A percentile compares a stretch with the other conserved stretches of the same genome.
Evolutionary conservation across 2,797 vertebrate genomes (phyloP).

Genomic region (Liasis olivaceus): DNA sequence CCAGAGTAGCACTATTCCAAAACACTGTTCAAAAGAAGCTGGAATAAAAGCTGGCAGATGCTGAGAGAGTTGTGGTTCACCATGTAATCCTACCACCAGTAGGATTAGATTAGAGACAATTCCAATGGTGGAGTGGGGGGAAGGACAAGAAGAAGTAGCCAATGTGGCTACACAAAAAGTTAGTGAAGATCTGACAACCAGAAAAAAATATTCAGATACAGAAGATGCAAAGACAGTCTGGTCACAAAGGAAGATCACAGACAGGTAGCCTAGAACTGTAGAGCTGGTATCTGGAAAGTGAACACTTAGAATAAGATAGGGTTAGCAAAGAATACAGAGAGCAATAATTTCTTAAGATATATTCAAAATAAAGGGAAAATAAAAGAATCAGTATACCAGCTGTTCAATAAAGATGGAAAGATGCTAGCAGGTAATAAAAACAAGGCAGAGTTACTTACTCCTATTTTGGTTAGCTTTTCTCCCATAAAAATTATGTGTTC

Average conservation of each 20-base stretch:
- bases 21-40: background rate
- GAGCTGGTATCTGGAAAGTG: background rate
- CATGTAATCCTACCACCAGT: background rate
- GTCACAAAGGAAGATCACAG: background rate
- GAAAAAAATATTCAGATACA: background rate
- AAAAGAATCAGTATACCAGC: background rate
- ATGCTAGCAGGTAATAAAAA: background rate
- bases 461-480: background rate
- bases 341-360: background rate
- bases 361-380: background rate
- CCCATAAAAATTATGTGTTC: background rate
- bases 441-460: background rate
- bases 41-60: background rate
- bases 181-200: background rate
- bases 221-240: background rate
- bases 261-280: background rate
- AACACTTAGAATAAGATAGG: background rate
- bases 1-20: background rate
- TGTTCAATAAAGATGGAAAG: background rate
- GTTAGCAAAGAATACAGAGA: background rate
- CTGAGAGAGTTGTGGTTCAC: background rate
- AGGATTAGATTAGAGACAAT: background rate
- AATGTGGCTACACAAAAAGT: background rate
- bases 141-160: background rate
- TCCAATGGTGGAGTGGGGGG: background rate